These are phyloP conservation scores for Cacoxenus indagator DNA, from an alignment of 2,888 invertebrate species.

Conservation along the genomic window DNA sequence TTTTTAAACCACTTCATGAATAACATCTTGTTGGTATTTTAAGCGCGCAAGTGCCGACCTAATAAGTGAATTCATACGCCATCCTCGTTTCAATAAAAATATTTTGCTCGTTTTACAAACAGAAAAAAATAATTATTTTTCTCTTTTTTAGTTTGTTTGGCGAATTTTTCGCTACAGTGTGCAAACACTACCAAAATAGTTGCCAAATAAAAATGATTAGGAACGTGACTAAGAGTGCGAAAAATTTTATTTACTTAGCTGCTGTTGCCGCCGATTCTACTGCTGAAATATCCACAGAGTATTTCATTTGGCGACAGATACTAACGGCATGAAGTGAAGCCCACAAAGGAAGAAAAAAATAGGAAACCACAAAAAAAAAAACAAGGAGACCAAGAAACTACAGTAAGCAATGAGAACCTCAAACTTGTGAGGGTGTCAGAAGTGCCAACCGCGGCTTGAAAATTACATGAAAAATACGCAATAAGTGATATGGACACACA, in stretches of 20 bases:
- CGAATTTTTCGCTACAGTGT: slow-evolving; percentile 38
- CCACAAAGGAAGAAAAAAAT: background rate
- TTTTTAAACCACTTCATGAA: slow-evolving; percentile 30
- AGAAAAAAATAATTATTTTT: background rate
- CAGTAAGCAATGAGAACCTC: background rate
- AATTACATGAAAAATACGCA: slow-evolving; percentile 54
- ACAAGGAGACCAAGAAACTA: slow-evolving; percentile 22
- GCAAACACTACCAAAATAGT: slow-evolving; percentile 60
- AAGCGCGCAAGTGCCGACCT: slow-evolving; percentile 58
- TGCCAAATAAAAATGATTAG: slow-evolving; percentile 67
- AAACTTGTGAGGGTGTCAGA: slow-evolving; percentile 11
- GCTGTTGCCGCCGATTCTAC: slow-evolving; percentile 23
- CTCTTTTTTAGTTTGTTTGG: slow-evolving; percentile 16
- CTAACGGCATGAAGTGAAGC: background rate
- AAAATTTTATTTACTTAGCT: slow-evolving; percentile 59
- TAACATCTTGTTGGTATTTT: slow-evolving; percentile 54
- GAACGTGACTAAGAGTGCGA: slow-evolving; percentile 68
- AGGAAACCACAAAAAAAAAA: slow-evolving; percentile 6
- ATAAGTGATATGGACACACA: slow-evolving; percentile 46
- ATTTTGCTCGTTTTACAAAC: no score
- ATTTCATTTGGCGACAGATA: background rate
- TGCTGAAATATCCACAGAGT: slow-evolving; percentile 7
- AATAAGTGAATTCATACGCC: slow-evolving; percentile 48
- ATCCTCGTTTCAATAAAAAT: no score
- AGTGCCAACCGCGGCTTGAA: slow-evolving; percentile 49